Conservation (phyloP, 2,113 vertebrate species). For the Hypomesus transpacificus region DNA sequence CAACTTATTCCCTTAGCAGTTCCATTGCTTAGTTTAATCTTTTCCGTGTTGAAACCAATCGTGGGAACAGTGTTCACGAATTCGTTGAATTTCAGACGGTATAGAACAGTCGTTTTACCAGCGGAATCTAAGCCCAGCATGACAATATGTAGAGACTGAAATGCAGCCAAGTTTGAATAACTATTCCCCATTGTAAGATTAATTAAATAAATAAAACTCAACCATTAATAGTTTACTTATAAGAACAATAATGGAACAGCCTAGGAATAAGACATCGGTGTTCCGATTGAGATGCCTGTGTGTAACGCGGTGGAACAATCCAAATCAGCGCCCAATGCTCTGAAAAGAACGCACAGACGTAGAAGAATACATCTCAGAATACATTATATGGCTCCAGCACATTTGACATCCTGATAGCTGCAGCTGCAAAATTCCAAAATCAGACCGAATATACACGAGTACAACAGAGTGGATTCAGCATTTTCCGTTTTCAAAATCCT, state of each 20-base stretch:
- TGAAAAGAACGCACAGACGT: too few relatives aligned
- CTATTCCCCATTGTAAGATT: slow-evolving; percentile 82
- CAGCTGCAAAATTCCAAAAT: too few relatives aligned
- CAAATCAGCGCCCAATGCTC: too few relatives aligned
- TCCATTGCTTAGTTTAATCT: slow-evolving; percentile 85
- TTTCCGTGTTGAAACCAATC: slow-evolving; percentile 96
- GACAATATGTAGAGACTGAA: slow-evolving; percentile 94
- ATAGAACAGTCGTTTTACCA: slow-evolving; percentile 93
- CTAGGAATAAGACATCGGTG: not conserved
- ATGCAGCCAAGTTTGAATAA: slow-evolving; percentile 86
- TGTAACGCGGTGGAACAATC: too few relatives aligned
- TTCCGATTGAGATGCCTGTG: too few relatives aligned
- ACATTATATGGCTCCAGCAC: too few relatives aligned
- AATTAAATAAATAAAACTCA: too few relatives aligned
- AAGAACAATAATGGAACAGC: not conserved
- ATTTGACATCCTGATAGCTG: too few relatives aligned
- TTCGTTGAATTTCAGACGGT: slow-evolving; percentile 94
- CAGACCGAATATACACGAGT: too few relatives aligned
- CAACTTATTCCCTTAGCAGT: slow-evolving; percentile 92
- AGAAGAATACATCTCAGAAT: too few relatives aligned
- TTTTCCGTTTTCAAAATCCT: too few relatives aligned
- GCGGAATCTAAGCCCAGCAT: slow-evolving; percentile 96
- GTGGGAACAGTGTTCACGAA: slow-evolving; percentile 97
- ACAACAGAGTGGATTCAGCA: too few relatives aligned
- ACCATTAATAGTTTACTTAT: not conserved